A percentile compares a stretch with the other conserved stretches of the same genome.
These are phyloP conservation scores for Andricus quercusramuli DNA, from an alignment of 2,888 invertebrate genomes.

Conservation along the genomic window DNA sequence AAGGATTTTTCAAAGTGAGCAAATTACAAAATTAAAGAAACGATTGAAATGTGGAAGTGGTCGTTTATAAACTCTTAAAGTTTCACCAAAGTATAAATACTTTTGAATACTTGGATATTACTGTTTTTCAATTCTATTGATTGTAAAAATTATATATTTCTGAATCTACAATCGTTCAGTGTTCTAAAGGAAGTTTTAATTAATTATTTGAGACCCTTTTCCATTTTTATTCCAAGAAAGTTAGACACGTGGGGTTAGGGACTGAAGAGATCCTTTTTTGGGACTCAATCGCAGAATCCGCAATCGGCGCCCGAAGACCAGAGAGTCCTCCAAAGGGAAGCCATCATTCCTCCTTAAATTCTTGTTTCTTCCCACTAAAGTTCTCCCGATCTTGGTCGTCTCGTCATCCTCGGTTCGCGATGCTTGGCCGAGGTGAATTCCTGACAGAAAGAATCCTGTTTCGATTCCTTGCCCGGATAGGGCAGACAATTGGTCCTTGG, in stretches of 20 bases:
- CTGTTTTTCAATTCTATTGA: no score
- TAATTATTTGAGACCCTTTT: not conserved
- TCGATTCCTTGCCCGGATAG: conserved; percentile 44
- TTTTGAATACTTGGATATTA: no score
- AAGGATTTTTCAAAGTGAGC: no score
- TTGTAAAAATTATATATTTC: no score
- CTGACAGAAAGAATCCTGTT: conserved; percentile 66
- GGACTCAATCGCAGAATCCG: conserved; percentile 54
- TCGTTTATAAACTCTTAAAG: no score
- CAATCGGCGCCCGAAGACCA: conserved; percentile 44
- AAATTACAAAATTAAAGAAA: no score
- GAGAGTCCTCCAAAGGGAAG: conserved; percentile 43
- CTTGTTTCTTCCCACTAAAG: conserved; percentile 43
- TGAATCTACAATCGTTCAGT: not conserved
- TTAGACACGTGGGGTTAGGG: conserved; percentile 31
- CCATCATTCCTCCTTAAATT: conserved; percentile 45
- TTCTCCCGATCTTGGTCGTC: conserved; percentile 30
- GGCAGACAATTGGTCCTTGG: conserved; percentile 60
- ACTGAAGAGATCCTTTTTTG: conserved; percentile 44
- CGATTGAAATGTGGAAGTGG: no score
- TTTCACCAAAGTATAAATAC: no score
- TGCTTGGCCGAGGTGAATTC: conserved; percentile 59
- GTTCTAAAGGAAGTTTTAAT: not conserved
- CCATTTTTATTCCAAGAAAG: conserved; percentile 26
- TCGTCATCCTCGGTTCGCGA: conserved; percentile 32